Conservation (phyloP, 2,113 vertebrate genomes). For the Oostethus manadensis region DNA sequence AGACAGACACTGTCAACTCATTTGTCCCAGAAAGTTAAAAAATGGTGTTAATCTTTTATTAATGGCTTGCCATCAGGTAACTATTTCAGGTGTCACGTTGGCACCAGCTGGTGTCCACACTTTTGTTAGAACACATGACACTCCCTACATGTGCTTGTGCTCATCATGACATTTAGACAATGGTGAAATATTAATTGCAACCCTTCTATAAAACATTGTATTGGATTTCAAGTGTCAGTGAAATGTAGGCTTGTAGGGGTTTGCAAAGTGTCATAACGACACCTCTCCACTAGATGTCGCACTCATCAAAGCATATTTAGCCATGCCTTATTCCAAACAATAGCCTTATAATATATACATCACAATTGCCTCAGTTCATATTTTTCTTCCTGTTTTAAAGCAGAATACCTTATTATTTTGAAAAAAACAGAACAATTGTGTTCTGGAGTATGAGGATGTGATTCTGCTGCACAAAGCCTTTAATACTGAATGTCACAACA, state of each 20-base stretch:
- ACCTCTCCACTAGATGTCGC: constrained; percentile 57
- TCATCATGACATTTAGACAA: not conserved
- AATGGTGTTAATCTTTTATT: not conserved
- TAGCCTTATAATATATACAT: constrained; percentile 10
- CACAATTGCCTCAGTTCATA: constrained; percentile 3
- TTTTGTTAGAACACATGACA: constrained; percentile 9
- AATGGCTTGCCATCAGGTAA: not conserved
- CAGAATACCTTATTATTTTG: too few relatives aligned
- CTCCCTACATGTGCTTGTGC: not conserved
- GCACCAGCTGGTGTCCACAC: not conserved
- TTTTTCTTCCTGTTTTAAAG: too few relatives aligned
- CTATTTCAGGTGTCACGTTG: constrained; percentile 3
- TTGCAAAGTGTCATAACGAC: not conserved
- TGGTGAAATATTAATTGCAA: not conserved
- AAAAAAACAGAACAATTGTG: too few relatives aligned
- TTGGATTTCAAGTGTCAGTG: not conserved
- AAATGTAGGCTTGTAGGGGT: too few relatives aligned
- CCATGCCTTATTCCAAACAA: constrained; percentile 17
- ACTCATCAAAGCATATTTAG: constrained; percentile 41
- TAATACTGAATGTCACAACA: constrained; percentile 1
- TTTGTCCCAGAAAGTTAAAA: not conserved
- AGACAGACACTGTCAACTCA: not conserved
- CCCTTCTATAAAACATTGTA: not conserved
- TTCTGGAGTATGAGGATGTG: too few relatives aligned
- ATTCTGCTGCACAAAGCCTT: not conserved